phyloP scores from a whole-genome alignment of 2,888 invertebrate genomes.

The Dynastes hyllus region DNA sequence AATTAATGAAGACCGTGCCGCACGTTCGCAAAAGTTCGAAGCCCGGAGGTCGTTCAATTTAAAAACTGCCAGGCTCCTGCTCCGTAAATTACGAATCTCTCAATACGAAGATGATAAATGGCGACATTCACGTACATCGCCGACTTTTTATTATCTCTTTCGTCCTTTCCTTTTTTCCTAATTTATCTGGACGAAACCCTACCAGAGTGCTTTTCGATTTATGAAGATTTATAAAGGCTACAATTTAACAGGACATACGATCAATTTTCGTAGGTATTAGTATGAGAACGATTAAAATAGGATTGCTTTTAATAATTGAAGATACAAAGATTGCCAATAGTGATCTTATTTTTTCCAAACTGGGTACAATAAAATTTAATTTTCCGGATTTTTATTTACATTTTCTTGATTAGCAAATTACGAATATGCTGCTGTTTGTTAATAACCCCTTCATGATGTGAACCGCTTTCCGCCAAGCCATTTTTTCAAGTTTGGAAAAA shows the following conservation, averaged over 20 bases:
- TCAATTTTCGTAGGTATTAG: slow-evolving; percentile 1
- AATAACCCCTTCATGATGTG: too few relatives aligned
- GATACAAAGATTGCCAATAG: too few relatives aligned
- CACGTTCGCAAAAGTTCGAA: background rate
- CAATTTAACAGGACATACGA: background rate
- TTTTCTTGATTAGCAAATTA: too few relatives aligned
- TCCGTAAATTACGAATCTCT: slow-evolving; percentile 32
- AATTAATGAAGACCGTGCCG: slow-evolving; percentile 25
- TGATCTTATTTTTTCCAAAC: too few relatives aligned
- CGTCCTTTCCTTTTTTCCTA: slow-evolving; percentile 2
- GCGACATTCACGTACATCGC: slow-evolving; percentile 14
- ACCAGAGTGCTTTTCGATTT: background rate
- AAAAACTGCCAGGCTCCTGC: slow-evolving; percentile 34
- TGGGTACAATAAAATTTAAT: too few relatives aligned
- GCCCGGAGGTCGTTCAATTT: slow-evolving; percentile 40
- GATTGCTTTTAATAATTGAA: too few relatives aligned
- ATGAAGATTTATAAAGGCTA: slow-evolving; percentile 29
- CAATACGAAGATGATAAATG: slow-evolving; percentile 37
- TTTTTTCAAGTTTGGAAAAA: too few relatives aligned
- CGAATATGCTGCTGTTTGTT: too few relatives aligned
- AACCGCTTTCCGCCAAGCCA: too few relatives aligned
- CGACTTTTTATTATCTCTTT: slow-evolving; percentile 27
- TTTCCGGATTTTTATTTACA: too few relatives aligned
- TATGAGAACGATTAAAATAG: too few relatives aligned
- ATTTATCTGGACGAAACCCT: slow-evolving; percentile 15